A percentile compares a stretch with the other conserved stretches of the same genome.
These are phyloP conservation scores for Drosophila borborema DNA, from an alignment of 2,888 invertebrate genomes.

Conservation along the genomic window DNA sequence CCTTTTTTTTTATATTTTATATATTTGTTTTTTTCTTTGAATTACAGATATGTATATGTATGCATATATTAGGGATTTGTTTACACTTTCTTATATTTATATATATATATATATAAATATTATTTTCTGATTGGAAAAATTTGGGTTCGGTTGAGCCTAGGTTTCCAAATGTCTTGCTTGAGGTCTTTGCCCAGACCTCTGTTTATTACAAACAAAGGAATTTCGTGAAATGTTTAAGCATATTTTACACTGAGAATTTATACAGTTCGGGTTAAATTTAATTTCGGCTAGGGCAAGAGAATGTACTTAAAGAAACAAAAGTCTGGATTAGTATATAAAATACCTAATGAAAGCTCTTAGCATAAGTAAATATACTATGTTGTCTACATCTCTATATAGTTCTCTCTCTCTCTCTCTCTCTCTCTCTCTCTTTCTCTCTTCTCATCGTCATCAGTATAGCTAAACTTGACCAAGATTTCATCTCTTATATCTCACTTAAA, in stretches of 20 bases:
- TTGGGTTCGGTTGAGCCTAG: background rate
- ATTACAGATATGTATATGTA: no score
- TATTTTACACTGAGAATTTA: background rate
- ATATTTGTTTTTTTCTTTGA: no score
- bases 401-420: no score
- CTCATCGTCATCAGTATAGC: no score
- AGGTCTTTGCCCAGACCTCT: background rate
- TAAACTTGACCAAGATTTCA: no score
- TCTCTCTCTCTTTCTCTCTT: no score
- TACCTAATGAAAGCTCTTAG: background rate
- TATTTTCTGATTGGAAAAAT: background rate
- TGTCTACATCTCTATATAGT: background rate
- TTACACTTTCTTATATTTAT: background rate
- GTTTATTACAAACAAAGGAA: background rate
- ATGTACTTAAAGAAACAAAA: background rate
- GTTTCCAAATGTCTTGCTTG: background rate
- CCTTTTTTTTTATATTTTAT: no score
- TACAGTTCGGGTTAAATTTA: background rate
- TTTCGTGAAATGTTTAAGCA: background rate
- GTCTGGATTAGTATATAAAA: background rate
- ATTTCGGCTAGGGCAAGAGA: background rate
- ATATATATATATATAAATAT: background rate
- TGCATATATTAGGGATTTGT: background rate
- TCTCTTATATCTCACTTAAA: no score
- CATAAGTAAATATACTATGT: background rate